Base-by-base conservation (phyloP, 2,888 invertebrate genomes). In the Chironomus riparius region DNA sequence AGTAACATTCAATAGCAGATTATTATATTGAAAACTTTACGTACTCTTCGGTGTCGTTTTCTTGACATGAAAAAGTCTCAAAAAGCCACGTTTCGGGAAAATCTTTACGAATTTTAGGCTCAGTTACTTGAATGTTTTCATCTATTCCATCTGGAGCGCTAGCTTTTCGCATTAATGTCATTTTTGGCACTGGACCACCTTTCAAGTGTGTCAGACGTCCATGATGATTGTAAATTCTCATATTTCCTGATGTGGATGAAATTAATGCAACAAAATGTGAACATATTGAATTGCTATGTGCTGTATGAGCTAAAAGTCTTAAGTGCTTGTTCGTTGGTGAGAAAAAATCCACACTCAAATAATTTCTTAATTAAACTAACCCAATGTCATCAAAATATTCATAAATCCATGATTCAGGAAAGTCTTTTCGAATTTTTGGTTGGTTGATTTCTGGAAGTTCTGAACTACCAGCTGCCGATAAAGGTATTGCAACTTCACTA, bases 51-150 rank as follows among this genome's bases (percentile, higher is more conserved):
- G 56, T 56, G 65, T 65, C 22, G 10, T 65, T 21, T 10, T 13
- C 65, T 28, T 47, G 77, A 76, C 7, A 38, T 38, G 38, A 38
- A 38, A 74, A 69, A 15, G 76, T 47, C 80, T 86, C 85, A 88
- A 88, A 90, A 79, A 90, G 85, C 89, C 90, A 90, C 77, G 89
- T 89, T 85, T 90, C 89, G 77, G 89, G 88, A 82, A 90, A 90
- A 82, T 86, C 82, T 82, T 86, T 87, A 81, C 89, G 84, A 77
- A 88, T 84, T 79, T 80, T 80, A 70, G 79, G 76, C 24, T 70
- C 70, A 15, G 18, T 0, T 4, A 22, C 21, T 24, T 65, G 56
- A 56, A 56, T n/a, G n/a, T 56, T 56, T 56, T 38, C 38, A 38
- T 38, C 38, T 38, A 38, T 38, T 38, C 38, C 38, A 38, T 38